These are phyloP conservation scores for Temnothorax curvispinosus DNA, from an alignment of 1,140 invertebrate genomes.

Conservation along the genomic window DNA sequence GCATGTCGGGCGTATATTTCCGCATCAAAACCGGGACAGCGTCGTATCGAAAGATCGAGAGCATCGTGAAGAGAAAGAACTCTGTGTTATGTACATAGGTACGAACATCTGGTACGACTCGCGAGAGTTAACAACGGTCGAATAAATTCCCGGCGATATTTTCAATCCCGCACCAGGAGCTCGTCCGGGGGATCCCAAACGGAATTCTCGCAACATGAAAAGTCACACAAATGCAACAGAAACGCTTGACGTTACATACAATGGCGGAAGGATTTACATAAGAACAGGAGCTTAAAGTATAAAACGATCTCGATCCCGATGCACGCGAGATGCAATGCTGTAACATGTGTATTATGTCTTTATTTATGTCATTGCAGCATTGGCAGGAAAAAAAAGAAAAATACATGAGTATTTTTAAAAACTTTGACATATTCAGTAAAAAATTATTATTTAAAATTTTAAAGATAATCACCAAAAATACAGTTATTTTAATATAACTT, in stretches of 20 bases:
- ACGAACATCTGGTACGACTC: slow-evolving; percentile 41
- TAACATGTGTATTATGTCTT: slow-evolving; percentile 10
- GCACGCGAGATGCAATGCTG: not conserved
- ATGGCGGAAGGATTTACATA: slow-evolving; percentile 42
- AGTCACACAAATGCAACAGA: slow-evolving; percentile 34
- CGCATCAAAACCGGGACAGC: slow-evolving; percentile 21
- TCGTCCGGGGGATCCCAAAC: not conserved
- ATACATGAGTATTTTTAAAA: not conserved
- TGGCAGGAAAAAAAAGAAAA: not conserved
- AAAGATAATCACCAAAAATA: not conserved
- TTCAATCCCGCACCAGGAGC: slow-evolving; percentile 26
- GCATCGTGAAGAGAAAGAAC: slow-evolving; percentile 33
- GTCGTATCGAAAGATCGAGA: slow-evolving; percentile 47
- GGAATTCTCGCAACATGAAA: slow-evolving; percentile 23
- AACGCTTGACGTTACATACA: slow-evolving; percentile 2
- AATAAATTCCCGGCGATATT: slow-evolving; percentile 61
- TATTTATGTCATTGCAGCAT: not conserved
- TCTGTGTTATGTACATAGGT: slow-evolving; percentile 38
- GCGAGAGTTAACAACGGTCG: slow-evolving; percentile 47
- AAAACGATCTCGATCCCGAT: slow-evolving; percentile 14
- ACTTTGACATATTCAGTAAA: not conserved
- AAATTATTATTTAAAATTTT: not conserved
- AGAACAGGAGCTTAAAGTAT: slow-evolving; percentile 38
- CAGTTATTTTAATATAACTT: not conserved
- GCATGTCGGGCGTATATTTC: slow-evolving; percentile 31